Evolutionary conservation across 2,888 invertebrate genomes (phyloP), one percentile per base, ranked within the genome.

Genomic region (Hyposoter didymator): DNA sequence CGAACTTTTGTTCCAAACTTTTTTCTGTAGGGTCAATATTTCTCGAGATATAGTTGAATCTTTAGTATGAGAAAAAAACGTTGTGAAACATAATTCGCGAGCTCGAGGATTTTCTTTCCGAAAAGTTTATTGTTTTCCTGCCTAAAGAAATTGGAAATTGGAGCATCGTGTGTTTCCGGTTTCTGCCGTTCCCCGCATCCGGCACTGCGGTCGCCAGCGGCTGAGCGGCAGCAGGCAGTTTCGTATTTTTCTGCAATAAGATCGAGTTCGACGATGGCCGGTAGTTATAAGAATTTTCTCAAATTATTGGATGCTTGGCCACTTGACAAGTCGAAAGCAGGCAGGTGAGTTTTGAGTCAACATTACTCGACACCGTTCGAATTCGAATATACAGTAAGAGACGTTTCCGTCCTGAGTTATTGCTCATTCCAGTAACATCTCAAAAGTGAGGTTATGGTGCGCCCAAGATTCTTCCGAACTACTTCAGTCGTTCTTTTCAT

Each of bases 251-350:
- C 4, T 28, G 55, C 22, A 28, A 19, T 5, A 12, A 59, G 22
- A 28, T 28, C 22, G 76, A 2, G 72, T 62, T 45, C 35, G 67
- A 90, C 88, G 82, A 97, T 96, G 96, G 96, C 96, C 93, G 95
- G 95, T 89, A 95, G 95, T 91, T 97, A 97, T 91, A 97, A 96
- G 93, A 95, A 96, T 94, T 97, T 97, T 92, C 94, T 96, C 52
- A 96, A 95, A 94, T 94, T 97, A 86, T 95, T 97, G 87, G 96
- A 97, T 93, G 96, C 96, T 94, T 98, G 97, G 97, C 97, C 97
- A 45, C 91, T 97, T 69, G 97, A 97, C 91, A 95, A 94, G 91
- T 94, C 95, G 73, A 97, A 97, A 95, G 94, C 95, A 52, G 96
- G 96, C 92, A 96, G 97, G 97, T 97, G 95, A 94, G 92, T 89